Evolutionary conservation across 2,113 vertebrate species (phyloP).

Genomic region (Chrysemys picta): DNA sequence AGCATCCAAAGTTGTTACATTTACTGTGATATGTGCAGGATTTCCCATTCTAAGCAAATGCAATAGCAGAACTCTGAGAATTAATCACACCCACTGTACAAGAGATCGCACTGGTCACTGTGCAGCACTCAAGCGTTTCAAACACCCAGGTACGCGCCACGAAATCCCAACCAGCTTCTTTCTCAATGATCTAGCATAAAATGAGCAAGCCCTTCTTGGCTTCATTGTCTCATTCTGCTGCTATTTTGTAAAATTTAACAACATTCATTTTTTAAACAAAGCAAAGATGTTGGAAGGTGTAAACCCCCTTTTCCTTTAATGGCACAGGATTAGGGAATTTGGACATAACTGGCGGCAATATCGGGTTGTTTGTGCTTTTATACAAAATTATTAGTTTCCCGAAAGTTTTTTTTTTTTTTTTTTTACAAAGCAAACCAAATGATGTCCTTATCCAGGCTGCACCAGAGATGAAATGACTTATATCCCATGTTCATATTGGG

Average conservation of each 20-base stretch:
- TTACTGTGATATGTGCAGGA: not conserved
- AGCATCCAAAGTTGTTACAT: not conserved
- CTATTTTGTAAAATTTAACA: not conserved
- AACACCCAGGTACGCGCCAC: fast-evolving
- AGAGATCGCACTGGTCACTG: not conserved
- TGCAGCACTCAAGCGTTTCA: not conserved
- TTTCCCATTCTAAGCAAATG: not conserved
- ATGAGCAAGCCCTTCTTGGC: not conserved
- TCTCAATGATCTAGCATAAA: not conserved
- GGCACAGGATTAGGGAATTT: not conserved
- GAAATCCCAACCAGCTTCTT: fast-evolving
- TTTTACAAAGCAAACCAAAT: constrained; percentile 45
- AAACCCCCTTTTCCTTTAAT: not conserved
- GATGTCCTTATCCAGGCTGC: constrained; percentile 46
- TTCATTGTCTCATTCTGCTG: not conserved
- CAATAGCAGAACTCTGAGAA: not conserved
- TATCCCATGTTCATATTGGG: fast-evolving
- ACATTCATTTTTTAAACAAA: not conserved
- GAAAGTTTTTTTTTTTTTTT: not conserved
- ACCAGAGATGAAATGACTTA: constrained; percentile 61
- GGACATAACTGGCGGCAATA: not conserved
- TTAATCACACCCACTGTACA: fast-evolving
- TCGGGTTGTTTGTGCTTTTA: constrained; percentile 24
- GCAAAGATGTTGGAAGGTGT: not conserved
- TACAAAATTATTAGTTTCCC: not conserved